These are phyloP conservation scores for Casuarius casuarius DNA, from an alignment of 2,113 vertebrate species.

Conservation along the genomic window DNA sequence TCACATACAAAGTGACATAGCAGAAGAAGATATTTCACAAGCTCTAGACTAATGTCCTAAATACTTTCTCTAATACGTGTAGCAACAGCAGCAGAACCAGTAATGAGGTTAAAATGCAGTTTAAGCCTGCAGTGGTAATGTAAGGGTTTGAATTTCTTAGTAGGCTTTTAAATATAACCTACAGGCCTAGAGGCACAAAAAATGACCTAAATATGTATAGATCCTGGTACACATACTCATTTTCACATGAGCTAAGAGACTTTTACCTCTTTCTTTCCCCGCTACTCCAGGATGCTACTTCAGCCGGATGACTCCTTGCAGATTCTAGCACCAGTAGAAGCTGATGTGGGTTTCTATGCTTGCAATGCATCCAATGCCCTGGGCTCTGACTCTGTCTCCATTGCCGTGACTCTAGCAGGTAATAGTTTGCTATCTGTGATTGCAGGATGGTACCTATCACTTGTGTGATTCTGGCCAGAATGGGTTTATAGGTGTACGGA, in stretches of 20 bases:
- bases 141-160: neutral
- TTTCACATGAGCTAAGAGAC: neutral
- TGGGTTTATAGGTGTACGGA: neutral
- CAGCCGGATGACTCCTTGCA: slow-evolving; percentile 88
- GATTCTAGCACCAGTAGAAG: slow-evolving; percentile 87
- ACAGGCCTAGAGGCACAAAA: neutral
- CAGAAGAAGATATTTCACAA: neutral
- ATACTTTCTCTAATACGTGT: neutral
- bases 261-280: slow-evolving; percentile 52
- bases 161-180: neutral
- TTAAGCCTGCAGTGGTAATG: neutral
- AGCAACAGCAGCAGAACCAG: neutral
- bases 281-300: slow-evolving; percentile 83
- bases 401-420: slow-evolving; percentile 90
- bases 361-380: slow-evolving; percentile 88
- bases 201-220: neutral
- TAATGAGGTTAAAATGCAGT: neutral
- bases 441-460: neutral
- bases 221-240: neutral
- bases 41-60: neutral
- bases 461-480: neutral
- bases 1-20: neutral
- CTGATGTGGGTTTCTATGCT: slow-evolving; percentile 92
- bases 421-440: neutral
- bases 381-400: slow-evolving; percentile 87